Evolutionary conservation across 2,888 invertebrate genomes (phyloP).

Genomic region (Schrankia costaestrigalis): DNA sequence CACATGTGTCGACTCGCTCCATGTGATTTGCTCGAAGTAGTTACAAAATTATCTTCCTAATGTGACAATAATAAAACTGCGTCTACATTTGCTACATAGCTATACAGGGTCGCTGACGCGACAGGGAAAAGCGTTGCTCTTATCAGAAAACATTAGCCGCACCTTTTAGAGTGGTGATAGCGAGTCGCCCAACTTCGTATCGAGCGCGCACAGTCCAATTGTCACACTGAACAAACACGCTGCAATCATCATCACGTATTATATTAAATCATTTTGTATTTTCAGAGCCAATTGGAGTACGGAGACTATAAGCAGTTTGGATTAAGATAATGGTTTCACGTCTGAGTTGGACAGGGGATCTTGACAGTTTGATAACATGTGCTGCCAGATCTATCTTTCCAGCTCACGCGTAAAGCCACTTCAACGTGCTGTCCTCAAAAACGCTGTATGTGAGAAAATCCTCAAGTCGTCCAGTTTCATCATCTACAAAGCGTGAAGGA

Average conservation of each 20-base stretch:
- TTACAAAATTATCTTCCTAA: constrained; percentile 47
- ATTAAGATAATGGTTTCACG: constrained; percentile 69
- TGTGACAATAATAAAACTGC: constrained; percentile 38
- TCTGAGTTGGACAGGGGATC: constrained; percentile 81
- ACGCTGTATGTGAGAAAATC: not conserved
- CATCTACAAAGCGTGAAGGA: constrained; percentile 56
- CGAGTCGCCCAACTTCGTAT: constrained; percentile 55
- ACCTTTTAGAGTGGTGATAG: constrained; percentile 75
- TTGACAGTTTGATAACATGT: constrained; percentile 69
- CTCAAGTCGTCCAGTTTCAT: too few relatives aligned
- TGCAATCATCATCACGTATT: constrained; percentile 34
- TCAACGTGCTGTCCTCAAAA: constrained; percentile 10
- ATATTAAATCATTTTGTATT: constrained; percentile 46
- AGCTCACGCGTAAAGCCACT: constrained; percentile 75
- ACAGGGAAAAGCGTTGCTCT: constrained; percentile 73
- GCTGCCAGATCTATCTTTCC: constrained; percentile 82
- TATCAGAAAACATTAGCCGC: constrained; percentile 76
- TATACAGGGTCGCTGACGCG: constrained; percentile 62
- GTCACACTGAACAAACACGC: constrained; percentile 59
- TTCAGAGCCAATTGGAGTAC: too few relatives aligned
- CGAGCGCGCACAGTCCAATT: constrained; percentile 57
- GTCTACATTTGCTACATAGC: constrained; percentile 53
- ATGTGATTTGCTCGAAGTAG: constrained; percentile 38
- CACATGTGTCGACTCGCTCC: constrained; percentile 59
- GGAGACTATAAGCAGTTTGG: too few relatives aligned